Conservation (phyloP, 1,140 invertebrate species). For the Bombus breviceps region DNA sequence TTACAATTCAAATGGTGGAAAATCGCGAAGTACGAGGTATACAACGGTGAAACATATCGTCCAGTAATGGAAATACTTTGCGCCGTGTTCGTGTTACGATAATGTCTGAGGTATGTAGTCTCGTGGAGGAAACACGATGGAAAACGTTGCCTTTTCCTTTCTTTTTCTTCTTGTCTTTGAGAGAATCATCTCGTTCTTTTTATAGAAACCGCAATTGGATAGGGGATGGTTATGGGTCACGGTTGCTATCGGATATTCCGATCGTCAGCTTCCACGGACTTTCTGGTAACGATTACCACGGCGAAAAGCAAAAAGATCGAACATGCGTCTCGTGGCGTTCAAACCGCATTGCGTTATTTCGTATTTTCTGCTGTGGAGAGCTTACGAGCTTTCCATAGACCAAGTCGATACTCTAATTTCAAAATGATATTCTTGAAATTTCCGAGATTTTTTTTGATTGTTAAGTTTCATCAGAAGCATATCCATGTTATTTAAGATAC, state of each 20-base stretch:
- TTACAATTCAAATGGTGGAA: constrained; percentile 63
- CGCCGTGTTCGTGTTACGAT: constrained; percentile 56
- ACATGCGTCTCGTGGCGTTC: no score
- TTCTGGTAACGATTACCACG: constrained; percentile 48
- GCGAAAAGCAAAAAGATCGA: neutral
- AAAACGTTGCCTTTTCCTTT: constrained; percentile 51
- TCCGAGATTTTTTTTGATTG: neutral
- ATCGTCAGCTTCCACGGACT: constrained; percentile 27
- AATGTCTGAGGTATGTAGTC: constrained; percentile 54
- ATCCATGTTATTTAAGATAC: no score
- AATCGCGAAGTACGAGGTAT: constrained; percentile 60
- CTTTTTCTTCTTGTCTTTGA: neutral
- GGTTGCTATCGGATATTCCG: constrained; percentile 49
- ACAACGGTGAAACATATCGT: constrained; percentile 60
- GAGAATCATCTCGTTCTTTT: constrained; percentile 17
- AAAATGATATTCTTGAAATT: neutral
- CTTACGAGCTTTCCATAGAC: neutral
- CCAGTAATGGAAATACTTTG: constrained; percentile 67
- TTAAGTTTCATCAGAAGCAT: no score
- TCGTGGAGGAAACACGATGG: constrained; percentile 4
- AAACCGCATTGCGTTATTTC: neutral
- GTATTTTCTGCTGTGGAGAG: no score
- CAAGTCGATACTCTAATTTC: neutral
- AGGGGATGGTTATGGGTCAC: constrained; percentile 58
- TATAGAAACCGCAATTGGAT: constrained; percentile 41